Conservation (phyloP, 2,888 invertebrate genomes). For the Agonopterix subpropinquella region DNA sequence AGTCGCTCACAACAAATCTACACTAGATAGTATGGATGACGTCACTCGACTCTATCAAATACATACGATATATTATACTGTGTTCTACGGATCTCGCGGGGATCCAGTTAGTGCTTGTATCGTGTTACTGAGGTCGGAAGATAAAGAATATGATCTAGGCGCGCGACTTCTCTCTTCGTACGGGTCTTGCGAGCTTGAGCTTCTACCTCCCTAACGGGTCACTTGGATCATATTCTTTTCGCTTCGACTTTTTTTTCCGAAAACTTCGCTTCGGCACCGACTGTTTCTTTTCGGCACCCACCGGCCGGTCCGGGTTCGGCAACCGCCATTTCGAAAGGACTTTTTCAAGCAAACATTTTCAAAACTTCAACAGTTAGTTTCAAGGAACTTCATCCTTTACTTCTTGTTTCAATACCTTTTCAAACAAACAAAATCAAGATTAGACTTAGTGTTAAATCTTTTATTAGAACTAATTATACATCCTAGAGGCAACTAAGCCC, state of each 20-base stretch:
- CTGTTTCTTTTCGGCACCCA: conserved; percentile 41
- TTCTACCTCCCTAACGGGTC: conserved; percentile 35
- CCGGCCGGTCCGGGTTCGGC: conserved; percentile 52
- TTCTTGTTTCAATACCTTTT: conserved; percentile 90
- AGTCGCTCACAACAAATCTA: conserved; percentile 60
- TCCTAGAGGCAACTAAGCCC: conserved; percentile 58
- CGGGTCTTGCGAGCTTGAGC: conserved; percentile 49
- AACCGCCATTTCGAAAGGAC: conserved; percentile 60
- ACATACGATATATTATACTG: conserved; percentile 39
- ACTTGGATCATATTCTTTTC: conserved; percentile 68
- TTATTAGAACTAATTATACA: conserved; percentile 68
- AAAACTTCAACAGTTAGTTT: conserved; percentile 74
- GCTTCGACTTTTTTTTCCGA: conserved; percentile 48
- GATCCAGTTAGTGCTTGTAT: neutral
- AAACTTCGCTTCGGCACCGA: conserved; percentile 47
- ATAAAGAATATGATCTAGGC: conserved; percentile 63
- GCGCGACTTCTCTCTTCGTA: conserved; percentile 50
- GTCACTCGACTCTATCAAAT: conserved; percentile 42
- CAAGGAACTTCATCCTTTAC: conserved; percentile 85
- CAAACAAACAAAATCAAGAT: conserved; percentile 86
- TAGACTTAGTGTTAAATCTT: conserved; percentile 75
- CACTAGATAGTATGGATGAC: conserved; percentile 44
- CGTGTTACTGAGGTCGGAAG: conserved; percentile 16
- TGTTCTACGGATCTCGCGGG: neutral
- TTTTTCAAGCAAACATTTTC: conserved; percentile 71